A percentile compares a stretch with the other conserved stretches of the same genome.
These are phyloP conservation scores for Oncorhynchus kisutch DNA, from an alignment of 2,113 vertebrate genomes.

Conservation along the genomic window DNA sequence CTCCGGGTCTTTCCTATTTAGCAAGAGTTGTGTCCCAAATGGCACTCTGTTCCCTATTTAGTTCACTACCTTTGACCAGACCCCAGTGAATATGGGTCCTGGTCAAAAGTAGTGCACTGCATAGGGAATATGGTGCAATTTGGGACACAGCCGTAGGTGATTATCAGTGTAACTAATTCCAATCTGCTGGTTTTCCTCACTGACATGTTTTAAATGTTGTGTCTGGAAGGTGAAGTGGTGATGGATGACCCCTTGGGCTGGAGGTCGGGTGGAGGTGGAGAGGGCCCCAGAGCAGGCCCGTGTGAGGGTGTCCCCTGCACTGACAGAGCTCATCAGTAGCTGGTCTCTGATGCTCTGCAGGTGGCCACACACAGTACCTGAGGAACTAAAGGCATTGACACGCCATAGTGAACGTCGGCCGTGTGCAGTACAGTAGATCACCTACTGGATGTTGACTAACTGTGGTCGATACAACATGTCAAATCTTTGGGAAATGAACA, in stretches of 20 bases:
- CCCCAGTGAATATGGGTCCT: too few relatives aligned
- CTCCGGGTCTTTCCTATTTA: too few relatives aligned
- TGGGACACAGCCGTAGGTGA: background rate
- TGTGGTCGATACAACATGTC: too few relatives aligned
- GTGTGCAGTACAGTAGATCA: too few relatives aligned
- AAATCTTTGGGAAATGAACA: background rate
- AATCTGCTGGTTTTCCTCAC: background rate
- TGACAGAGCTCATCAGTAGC: constrained; percentile 24
- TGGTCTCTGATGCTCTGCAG: background rate
- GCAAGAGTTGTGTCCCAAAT: too few relatives aligned
- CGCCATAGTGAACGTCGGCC: too few relatives aligned
- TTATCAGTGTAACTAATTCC: background rate
- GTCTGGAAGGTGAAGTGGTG: constrained; percentile 37
- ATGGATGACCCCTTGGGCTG: constrained; percentile 24
- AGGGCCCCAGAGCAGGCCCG: constrained; percentile 10
- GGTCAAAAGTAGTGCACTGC: too few relatives aligned
- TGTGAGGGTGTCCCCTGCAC: constrained; percentile 44
- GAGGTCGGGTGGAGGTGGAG: constrained; percentile 28
- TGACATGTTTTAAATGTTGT: background rate
- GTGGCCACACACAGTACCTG: background rate
- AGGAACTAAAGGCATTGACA: background rate
- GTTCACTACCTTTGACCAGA: too few relatives aligned
- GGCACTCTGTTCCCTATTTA: too few relatives aligned
- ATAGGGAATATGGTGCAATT: too few relatives aligned
- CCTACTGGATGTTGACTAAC: too few relatives aligned